Evolutionary conservation across 2,888 invertebrate species (phyloP), one percentile per base, ranked within the genome.

Genomic region (Ramazzottius varieornatus): DNA sequence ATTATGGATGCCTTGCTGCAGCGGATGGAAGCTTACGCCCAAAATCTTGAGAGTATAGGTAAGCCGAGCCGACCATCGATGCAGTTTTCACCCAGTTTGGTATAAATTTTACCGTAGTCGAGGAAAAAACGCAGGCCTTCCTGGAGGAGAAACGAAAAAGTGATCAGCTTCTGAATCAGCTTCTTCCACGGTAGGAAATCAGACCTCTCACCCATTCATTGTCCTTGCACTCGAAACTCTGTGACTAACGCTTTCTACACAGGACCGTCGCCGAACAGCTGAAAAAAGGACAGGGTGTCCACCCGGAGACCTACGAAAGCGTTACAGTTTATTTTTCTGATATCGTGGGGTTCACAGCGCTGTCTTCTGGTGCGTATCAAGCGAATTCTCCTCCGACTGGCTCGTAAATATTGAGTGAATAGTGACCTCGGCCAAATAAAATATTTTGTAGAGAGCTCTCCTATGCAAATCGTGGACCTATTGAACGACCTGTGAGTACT

Each of bases 1-100:
- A 67, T 69, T 29, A 33, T 69, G 66, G 69, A 68, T 64, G 68
- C 65, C 64, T 54, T 69, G 64, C 33, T 69, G 32, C 32, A 64
- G 16, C 65, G 69, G 1, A 65, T 65, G 65, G 65, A 64, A 33
- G 32, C 33, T 2, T 32, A 65, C 32, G 65, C 64, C 24, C 46
- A 46, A 29, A 65, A 65, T 29, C 33, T 65, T n/a, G 65, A 65
- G 64, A 2, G 32, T 24, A 63, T 64, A 2, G 40, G 40, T 40
- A 40, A 40, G 40, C 20, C 40, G 8, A n/a, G n/a, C n/a, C n/a
- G n/a, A n/a, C n/a, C n/a, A n/a, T n/a, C n/a, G n/a, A n/a, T n/a
- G n/a, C n/a, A n/a, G n/a, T n/a, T n/a, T n/a, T n/a, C n/a, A n/a
- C n/a, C n/a, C n/a, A n/a, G n/a, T n/a, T n/a, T n/a, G n/a, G n/a